Percentiles rank a stretch among this genome's conserved stretches.
phyloP scores from a whole-genome alignment of 2,888 invertebrate genomes.

The Ecliptopera silaceata region DNA sequence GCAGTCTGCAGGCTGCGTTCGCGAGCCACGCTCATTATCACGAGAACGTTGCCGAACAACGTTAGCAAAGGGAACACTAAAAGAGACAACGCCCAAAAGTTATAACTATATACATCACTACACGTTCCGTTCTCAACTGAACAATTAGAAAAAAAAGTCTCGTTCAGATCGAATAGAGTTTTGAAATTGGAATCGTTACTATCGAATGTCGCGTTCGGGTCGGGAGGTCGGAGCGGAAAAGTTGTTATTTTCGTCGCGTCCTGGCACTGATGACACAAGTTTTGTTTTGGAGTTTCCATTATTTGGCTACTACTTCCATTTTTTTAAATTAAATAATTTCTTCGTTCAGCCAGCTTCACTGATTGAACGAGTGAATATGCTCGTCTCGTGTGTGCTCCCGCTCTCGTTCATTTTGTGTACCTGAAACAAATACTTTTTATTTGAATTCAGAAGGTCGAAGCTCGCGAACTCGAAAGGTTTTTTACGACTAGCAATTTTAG shows the following conservation, averaged over 20 bases:
- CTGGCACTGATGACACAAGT: constrained; percentile 49
- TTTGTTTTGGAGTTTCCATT: constrained; percentile 34
- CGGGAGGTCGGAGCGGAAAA: constrained; percentile 51
- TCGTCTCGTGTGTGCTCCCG: constrained; percentile 2
- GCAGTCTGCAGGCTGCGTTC: constrained; percentile 97
- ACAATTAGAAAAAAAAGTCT: constrained; percentile 59
- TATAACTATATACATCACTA: constrained; percentile 80
- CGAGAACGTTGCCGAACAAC: constrained; percentile 97
- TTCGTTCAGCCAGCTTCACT: background rate
- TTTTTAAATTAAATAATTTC: background rate
- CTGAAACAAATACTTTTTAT: constrained; percentile 35
- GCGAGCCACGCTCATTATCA: constrained; percentile 95
- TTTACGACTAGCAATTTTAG: constrained; percentile 6
- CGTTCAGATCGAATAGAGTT: constrained; percentile 54
- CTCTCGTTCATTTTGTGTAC: constrained; percentile 32
- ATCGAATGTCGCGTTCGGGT: constrained; percentile 44
- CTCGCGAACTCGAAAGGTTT: constrained; percentile 13
- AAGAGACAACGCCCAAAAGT: constrained; percentile 94
- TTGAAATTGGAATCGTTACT: constrained; percentile 49
- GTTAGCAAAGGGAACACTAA: constrained; percentile 96
- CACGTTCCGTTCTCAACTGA: constrained; percentile 59
- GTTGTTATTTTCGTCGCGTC: constrained; percentile 54
- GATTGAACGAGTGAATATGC: background rate
- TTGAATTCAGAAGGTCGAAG: constrained; percentile 19
- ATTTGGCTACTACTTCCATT: constrained; percentile 26